phyloP scores from a whole-genome alignment of 2,797 vertebrate species.

The Protonibea diacanthus region DNA sequence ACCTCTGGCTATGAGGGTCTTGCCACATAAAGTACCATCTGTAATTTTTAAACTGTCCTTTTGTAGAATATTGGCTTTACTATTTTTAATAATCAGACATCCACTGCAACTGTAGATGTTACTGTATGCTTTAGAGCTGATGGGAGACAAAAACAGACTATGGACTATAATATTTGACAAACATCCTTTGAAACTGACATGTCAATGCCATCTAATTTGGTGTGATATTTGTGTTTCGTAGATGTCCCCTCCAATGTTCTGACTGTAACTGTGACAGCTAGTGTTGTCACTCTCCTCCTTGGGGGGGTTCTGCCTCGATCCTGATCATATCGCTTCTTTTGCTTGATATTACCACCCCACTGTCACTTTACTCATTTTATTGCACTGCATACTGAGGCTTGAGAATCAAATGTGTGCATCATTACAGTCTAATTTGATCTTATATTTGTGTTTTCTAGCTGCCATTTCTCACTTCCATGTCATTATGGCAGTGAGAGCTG shows the following conservation, averaged over 20 bases:
- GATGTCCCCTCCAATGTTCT: neutral
- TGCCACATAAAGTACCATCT: neutral
- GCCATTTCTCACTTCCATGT: too few relatives aligned
- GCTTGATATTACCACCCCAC: too few relatives aligned
- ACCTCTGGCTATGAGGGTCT: neutral
- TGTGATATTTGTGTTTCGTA: constrained; percentile 20
- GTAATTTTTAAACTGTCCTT: neutral
- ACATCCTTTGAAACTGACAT: neutral
- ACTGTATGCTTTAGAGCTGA: neutral
- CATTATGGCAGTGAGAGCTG: too few relatives aligned
- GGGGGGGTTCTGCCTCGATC: neutral
- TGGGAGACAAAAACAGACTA: neutral
- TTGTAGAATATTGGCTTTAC: neutral
- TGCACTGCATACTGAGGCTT: too few relatives aligned
- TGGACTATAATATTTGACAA: neutral
- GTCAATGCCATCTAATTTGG: neutral
- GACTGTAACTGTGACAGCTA: neutral
- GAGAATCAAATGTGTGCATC: too few relatives aligned
- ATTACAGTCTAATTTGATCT: too few relatives aligned
- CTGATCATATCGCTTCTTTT: too few relatives aligned
- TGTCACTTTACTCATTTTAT: too few relatives aligned
- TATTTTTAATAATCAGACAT: neutral
- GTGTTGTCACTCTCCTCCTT: rapidly evolving
- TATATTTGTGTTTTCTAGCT: too few relatives aligned
- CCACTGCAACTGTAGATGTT: neutral